These are phyloP conservation scores for Penaeus chinensis DNA, from an alignment of 1,140 invertebrate species.

Conservation along the genomic window DNA sequence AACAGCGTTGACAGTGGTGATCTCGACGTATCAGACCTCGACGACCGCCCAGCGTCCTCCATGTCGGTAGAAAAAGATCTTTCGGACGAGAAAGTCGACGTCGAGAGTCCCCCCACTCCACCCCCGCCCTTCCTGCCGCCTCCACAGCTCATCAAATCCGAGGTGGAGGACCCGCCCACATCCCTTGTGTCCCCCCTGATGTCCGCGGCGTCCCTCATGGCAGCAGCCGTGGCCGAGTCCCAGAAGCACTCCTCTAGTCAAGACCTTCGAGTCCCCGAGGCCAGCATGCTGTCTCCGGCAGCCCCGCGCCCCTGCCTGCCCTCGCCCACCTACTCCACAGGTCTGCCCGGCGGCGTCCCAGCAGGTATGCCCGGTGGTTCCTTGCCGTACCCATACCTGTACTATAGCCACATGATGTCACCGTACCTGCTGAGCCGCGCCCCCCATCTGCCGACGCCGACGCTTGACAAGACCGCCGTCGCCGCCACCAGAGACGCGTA, in stretches of 20 bases:
- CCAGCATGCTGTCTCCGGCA: slow-evolving; percentile 40
- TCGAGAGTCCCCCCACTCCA: slow-evolving; percentile 62
- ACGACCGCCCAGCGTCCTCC: slow-evolving; percentile 60
- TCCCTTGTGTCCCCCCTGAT: slow-evolving; percentile 47
- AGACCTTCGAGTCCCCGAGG: slow-evolving; percentile 24
- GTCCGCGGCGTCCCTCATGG: slow-evolving; percentile 47
- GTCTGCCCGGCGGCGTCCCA: slow-evolving; percentile 50
- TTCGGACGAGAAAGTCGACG: slow-evolving; percentile 62
- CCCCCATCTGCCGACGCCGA: slow-evolving; percentile 42
- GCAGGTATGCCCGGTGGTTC: slow-evolving; percentile 36
- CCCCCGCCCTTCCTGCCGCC: slow-evolving; percentile 60
- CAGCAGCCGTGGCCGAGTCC: slow-evolving; percentile 22
- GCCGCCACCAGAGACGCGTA: slow-evolving; percentile 55
- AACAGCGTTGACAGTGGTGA: slow-evolving; percentile 61
- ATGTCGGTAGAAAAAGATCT: slow-evolving; percentile 63
- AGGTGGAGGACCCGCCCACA: slow-evolving; percentile 47
- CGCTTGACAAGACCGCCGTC: slow-evolving; percentile 30
- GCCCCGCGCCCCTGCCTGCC: slow-evolving; percentile 54
- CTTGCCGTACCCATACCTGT: slow-evolving; percentile 61
- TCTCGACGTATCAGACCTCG: slow-evolving; percentile 55
- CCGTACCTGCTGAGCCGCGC: slow-evolving; percentile 55
- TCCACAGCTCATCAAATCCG: slow-evolving; percentile 48
- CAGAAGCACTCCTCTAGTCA: slow-evolving; percentile 18
- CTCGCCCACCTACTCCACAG: slow-evolving; percentile 56
- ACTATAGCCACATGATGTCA: slow-evolving; percentile 62